These are phyloP conservation scores for Pristionchus fissidentatus DNA, from an alignment of 2,888 invertebrate genomes.

Conservation along the genomic window DNA sequence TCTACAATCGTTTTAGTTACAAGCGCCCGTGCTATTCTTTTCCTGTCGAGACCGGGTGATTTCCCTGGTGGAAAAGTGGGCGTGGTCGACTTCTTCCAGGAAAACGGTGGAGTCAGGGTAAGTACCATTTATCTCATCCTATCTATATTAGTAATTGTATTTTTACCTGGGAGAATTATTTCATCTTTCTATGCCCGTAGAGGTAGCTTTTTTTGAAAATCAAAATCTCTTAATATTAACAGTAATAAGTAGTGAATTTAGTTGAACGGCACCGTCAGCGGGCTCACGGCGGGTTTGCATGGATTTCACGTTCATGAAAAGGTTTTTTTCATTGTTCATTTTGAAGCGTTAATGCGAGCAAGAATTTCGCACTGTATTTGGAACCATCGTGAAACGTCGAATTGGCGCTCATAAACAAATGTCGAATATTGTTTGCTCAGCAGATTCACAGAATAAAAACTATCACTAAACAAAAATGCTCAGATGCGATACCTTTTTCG, in stretches of 20 bases:
- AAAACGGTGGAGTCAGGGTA: neutral
- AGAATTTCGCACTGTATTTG: too few relatives aligned
- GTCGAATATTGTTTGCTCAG: neutral
- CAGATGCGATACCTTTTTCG: too few relatives aligned
- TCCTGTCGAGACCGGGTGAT: slow-evolving; percentile 56
- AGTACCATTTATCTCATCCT: neutral
- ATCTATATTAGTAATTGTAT: neutral
- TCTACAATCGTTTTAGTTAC: slow-evolving; percentile 50
- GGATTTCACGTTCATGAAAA: slow-evolving; percentile 74
- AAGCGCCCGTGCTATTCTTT: slow-evolving; percentile 60
- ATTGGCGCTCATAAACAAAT: neutral
- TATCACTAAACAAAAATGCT: too few relatives aligned
- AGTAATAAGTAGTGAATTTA: slow-evolving; percentile 50
- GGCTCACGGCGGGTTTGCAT: slow-evolving; percentile 68
- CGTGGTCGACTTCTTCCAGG: slow-evolving; percentile 62
- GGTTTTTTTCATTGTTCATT: neutral
- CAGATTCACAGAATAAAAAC: neutral
- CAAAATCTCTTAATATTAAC: neutral
- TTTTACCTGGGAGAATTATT: neutral
- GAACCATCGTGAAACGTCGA: neutral
- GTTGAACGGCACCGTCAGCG: slow-evolving; percentile 68
- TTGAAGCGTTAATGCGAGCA: too few relatives aligned
- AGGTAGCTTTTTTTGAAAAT: neutral
- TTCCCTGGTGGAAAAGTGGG: slow-evolving; percentile 58
- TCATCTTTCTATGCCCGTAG: neutral